Conservation (phyloP, 64 coral and sea anemone genomes). For the Cladopsammia gracilis region DNA sequence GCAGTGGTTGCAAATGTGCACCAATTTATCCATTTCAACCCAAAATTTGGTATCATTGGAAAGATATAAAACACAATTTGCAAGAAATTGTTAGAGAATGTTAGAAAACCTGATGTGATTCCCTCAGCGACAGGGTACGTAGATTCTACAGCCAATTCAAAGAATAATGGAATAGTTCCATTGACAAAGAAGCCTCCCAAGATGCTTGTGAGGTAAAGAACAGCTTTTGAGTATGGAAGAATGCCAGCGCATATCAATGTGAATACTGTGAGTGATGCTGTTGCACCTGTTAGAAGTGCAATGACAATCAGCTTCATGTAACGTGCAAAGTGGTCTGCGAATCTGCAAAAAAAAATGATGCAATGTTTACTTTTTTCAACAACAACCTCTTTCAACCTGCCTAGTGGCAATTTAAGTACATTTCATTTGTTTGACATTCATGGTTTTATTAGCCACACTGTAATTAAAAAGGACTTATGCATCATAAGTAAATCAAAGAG, state of each 20-base stretch:
- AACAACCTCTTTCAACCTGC: too few relatives aligned
- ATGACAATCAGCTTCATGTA: slow-evolving; percentile 90
- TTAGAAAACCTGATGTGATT: slow-evolving; percentile 88
- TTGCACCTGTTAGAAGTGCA: slow-evolving; percentile 74
- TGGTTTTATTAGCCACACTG: too few relatives aligned
- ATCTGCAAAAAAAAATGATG: slow-evolving; percentile 56
- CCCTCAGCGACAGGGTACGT: slow-evolving; percentile 96
- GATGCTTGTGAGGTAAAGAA: slow-evolving; percentile 84
- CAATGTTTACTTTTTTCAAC: too few relatives aligned
- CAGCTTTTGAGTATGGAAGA: slow-evolving; percentile 59
- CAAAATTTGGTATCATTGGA: slow-evolving; percentile 93
- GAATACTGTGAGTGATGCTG: slow-evolving; percentile 72
- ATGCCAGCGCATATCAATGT: slow-evolving; percentile 78
- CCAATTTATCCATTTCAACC: slow-evolving; percentile 97
- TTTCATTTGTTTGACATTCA: too few relatives aligned
- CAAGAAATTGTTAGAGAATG: slow-evolving; percentile 93
- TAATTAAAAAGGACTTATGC: too few relatives aligned
- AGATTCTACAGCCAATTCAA: slow-evolving; percentile 94
- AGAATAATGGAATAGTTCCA: slow-evolving; percentile 96
- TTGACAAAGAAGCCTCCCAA: slow-evolving; percentile 95
- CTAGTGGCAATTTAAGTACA: too few relatives aligned
- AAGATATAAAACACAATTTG: slow-evolving; percentile 96
- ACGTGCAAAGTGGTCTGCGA: slow-evolving; percentile 93
- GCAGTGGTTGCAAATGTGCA: slow-evolving; percentile 79
- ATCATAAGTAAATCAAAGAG: too few relatives aligned